Evolutionary conservation across 2,797 vertebrate genomes (phyloP).

Genomic region (Phrynocephalus guinanensis): DNA sequence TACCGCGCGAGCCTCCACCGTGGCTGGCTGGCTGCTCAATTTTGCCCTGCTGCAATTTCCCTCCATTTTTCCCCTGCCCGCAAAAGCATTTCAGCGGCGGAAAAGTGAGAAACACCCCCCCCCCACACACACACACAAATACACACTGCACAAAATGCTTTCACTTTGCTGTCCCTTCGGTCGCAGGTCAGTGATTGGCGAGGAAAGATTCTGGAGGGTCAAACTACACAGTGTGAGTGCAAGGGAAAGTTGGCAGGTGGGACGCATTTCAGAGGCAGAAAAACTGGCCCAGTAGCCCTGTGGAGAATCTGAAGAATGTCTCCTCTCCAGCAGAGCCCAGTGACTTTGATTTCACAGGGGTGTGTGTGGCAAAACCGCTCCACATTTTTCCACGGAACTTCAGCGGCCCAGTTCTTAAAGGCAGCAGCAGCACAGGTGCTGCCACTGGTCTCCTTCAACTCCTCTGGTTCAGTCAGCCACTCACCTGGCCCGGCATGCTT

Average conservation of each 20-base stretch:
- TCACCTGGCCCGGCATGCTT: too few relatives aligned
- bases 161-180: conserved; percentile 31
- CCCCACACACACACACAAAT: background rate
- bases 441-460: too few relatives aligned
- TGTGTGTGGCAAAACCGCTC: too few relatives aligned
- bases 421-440: too few relatives aligned
- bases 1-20: conserved; percentile 61
- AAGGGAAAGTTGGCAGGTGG: too few relatives aligned
- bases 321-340: too few relatives aligned
- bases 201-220: background rate
- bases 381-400: too few relatives aligned
- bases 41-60: conserved; percentile 72
- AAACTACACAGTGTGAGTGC: background rate
- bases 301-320: too few relatives aligned
- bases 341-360: too few relatives aligned
- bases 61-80: conserved; percentile 54
- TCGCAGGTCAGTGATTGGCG: conserved; percentile 28
- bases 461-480: too few relatives aligned
- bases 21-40: conserved; percentile 72
- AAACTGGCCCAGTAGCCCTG: too few relatives aligned
- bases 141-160: background rate
- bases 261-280: background rate
- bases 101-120: conserved; percentile 17
- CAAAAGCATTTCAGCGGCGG: conserved; percentile 42
- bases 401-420: too few relatives aligned